A percentile compares a stretch with the other conserved stretches of the same genome.
Evolutionary conservation across 2,797 vertebrate species (phyloP).

Genomic region (Hafferia zeledoni): DNA sequence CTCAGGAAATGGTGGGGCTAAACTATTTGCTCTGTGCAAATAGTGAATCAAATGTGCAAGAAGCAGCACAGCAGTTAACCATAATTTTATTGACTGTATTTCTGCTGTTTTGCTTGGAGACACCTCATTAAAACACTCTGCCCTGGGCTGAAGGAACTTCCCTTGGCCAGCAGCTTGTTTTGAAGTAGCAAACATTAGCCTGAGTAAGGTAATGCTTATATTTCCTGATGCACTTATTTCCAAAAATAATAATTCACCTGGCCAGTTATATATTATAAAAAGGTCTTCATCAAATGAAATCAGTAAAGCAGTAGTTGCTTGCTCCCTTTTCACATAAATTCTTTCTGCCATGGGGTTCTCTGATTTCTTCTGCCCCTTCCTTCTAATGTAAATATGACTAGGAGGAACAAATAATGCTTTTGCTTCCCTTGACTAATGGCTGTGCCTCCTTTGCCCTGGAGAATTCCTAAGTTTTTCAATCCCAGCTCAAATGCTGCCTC

Average conservation of each 20-base stretch:
- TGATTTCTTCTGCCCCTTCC: not conserved
- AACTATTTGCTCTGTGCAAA: not conserved
- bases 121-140: not conserved
- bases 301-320: not conserved
- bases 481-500: not conserved
- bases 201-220: not conserved
- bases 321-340: not conserved
- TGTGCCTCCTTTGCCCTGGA: not conserved
- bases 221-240: not conserved
- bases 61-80: not conserved
- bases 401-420: not conserved
- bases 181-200: not conserved
- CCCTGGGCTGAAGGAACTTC: not conserved
- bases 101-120: constrained; percentile 22
- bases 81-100: not conserved
- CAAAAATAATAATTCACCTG: not conserved
- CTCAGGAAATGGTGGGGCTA: not conserved
- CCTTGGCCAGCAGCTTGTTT: constrained; percentile 16
- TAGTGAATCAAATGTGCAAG: not conserved
- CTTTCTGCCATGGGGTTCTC: not conserved
- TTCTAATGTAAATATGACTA: not conserved
- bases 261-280: not conserved
- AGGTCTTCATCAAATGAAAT: not conserved
- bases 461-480: not conserved
- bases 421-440: not conserved